Conservation (phyloP, 2,113 vertebrate species). For the Petromus typicus region DNA sequence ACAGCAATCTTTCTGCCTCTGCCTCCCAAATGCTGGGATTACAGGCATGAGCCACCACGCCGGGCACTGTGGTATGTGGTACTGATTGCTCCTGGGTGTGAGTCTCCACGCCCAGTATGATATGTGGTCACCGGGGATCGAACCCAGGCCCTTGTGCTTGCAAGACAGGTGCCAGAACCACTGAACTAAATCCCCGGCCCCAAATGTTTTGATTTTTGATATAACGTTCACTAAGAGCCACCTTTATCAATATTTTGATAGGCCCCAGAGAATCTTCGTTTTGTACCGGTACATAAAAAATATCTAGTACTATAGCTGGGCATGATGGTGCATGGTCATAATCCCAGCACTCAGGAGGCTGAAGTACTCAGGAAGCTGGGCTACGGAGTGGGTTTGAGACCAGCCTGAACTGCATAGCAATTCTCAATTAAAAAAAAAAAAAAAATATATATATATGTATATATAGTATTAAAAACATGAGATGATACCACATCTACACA, state of each 20-base stretch:
- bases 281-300: neutral
- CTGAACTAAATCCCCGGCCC: too few relatives aligned
- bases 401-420: neutral
- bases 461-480: neutral
- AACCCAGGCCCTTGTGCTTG: too few relatives aligned
- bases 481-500: neutral
- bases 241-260: slow-evolving; percentile 22
- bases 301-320: neutral
- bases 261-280: neutral
- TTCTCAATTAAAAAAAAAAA: neutral
- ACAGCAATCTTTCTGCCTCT: too few relatives aligned
- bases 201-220: neutral
- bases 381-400: neutral
- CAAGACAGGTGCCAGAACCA: too few relatives aligned
- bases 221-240: neutral
- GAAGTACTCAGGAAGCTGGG: neutral
- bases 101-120: too few relatives aligned
- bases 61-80: too few relatives aligned
- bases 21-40: too few relatives aligned
- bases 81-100: too few relatives aligned
- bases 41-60: too few relatives aligned
- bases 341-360: neutral
- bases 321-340: neutral
- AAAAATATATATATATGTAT: neutral
- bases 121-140: too few relatives aligned